Base-by-base conservation (phyloP, 2,888 invertebrate genomes). In the Papilio protenor region DNA sequence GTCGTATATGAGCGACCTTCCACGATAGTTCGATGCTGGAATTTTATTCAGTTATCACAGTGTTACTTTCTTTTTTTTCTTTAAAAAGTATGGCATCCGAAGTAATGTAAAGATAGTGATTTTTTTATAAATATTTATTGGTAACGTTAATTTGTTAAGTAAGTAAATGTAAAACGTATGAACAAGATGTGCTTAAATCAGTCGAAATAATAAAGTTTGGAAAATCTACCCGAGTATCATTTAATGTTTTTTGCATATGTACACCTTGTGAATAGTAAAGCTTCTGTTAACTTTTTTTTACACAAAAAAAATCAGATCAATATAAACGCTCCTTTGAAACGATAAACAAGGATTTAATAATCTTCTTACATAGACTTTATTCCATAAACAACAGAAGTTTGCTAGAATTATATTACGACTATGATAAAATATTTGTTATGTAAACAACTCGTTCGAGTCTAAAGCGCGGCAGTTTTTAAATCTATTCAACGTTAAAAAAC, bases 381-480 rank as follows among this genome's bases (percentile, higher is more conserved):
- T 55, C 11, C 40, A 23, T 45, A 55, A 73, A 57, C 33, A 52
- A 40, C n/a, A n/a, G 33, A 33, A 55, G 72, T 52, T 55, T 52
- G 33, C 55, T 72, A 64, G 52, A 66, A 33, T 33, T 69, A 52
- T 69, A 69, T 69, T 45, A 69, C 66, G 66, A 45, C 21, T 16
- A 70, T 77, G 73, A 77, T 77, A 47, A 75, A 78, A 75, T 78
- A 75, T 78, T 78, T 75, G 71, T 75, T 55, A 75, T 75, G 75
- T 66, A 72, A 78, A 73, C 78, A 64, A 73, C 45, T 66, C 64
- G 55, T 27, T 8, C 52, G 66, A 72, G 72, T 70, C 49, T 64
- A 75, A 61, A 75, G 78, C 72, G 78, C 75, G 72, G 75, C 64
- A 75, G 78, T 75, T 75, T 75, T 64, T 55, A 78, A 78, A 78